Conservation (phyloP, 2,888 invertebrate genomes). For the Eupithecia insigniata region DNA sequence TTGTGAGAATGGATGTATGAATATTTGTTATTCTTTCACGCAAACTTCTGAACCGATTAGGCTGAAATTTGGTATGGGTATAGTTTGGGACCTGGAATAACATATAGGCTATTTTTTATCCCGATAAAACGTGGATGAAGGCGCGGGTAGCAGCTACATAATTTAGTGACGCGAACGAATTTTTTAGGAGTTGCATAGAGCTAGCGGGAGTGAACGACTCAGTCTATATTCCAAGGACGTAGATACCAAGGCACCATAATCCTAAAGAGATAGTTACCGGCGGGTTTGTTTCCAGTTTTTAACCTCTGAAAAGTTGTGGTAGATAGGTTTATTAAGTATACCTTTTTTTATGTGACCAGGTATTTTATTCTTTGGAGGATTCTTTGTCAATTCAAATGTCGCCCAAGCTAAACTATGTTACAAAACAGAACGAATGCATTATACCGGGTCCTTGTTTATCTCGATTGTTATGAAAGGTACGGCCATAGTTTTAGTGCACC, state of each 20-base stretch:
- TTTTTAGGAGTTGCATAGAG: neutral
- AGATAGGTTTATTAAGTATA: neutral
- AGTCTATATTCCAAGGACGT: constrained; percentile 20
- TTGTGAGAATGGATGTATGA: too few relatives aligned
- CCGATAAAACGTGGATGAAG: too few relatives aligned
- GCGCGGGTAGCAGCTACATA: too few relatives aligned
- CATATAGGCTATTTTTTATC: too few relatives aligned
- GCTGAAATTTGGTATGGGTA: too few relatives aligned
- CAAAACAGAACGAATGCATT: too few relatives aligned
- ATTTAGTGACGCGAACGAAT: neutral
- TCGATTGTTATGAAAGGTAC: too few relatives aligned
- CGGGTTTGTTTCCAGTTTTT: neutral
- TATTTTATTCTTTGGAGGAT: neutral
- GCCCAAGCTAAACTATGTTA: too few relatives aligned
- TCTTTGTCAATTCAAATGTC: neutral
- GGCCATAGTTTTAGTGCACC: too few relatives aligned
- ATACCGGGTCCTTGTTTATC: neutral
- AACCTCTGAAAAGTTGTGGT: neutral
- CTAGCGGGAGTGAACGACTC: constrained; percentile 9
- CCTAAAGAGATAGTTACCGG: neutral
- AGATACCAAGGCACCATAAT: constrained; percentile 20
- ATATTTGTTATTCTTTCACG: too few relatives aligned
- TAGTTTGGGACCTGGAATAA: too few relatives aligned
- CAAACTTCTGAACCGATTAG: too few relatives aligned
- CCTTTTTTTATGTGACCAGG: neutral